phyloP scores from a whole-genome alignment of 2,113 vertebrate genomes.

The Syngnathus typhle region DNA sequence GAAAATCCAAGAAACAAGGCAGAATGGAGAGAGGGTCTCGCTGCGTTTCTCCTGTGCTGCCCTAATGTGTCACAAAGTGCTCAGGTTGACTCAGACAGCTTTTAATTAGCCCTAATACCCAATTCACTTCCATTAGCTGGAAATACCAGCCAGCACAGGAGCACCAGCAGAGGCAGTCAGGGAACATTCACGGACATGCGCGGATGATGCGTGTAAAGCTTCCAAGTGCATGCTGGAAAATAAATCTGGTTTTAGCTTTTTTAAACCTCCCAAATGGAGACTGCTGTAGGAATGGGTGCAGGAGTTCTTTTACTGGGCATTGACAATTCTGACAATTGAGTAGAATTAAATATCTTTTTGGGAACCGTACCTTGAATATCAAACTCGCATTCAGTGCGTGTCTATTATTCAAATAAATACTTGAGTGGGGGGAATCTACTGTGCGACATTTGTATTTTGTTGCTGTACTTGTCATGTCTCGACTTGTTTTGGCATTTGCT shows the following conservation, averaged over 20 bases:
- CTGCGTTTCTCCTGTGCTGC: conserved; percentile 42
- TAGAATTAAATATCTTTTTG: neutral
- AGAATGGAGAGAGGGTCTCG: conserved; percentile 31
- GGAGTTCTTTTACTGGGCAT: neutral
- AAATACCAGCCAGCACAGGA: conserved; percentile 56
- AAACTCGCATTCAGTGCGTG: too few relatives aligned
- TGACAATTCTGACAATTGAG: neutral
- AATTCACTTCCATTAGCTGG: conserved; percentile 73
- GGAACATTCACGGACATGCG: conserved; percentile 6
- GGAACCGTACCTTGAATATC: neutral
- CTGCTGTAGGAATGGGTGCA: neutral
- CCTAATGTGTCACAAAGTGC: conserved; percentile 59
- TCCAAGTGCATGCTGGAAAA: conserved; percentile 1
- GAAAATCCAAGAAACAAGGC: conserved; percentile 28
- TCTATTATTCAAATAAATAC: too few relatives aligned
- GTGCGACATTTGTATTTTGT: neutral
- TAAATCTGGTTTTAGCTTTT: neutral
- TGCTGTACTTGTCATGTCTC: neutral
- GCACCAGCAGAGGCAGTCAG: conserved; percentile 17
- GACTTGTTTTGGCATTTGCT: neutral
- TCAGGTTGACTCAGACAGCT: conserved; percentile 66
- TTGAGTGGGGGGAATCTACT: neutral
- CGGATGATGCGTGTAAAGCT: neutral
- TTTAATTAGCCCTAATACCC: conserved; percentile 75
- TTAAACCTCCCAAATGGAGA: neutral